Evolutionary conservation across 2,113 vertebrate species (phyloP).

Genomic region (Urocolius indicus): DNA sequence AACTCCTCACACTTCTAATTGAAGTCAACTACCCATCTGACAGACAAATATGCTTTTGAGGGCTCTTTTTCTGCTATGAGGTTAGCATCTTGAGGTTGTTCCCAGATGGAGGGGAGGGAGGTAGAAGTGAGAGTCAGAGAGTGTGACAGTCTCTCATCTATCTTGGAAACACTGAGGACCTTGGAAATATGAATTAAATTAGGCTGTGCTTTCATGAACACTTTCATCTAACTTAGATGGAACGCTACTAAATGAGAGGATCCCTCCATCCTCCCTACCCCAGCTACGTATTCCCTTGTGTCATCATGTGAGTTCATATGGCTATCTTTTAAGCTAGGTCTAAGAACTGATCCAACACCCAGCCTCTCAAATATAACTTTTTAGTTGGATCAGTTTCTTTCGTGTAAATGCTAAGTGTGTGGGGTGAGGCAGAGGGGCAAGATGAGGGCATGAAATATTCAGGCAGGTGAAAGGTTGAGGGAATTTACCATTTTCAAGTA

Average conservation of each 20-base stretch:
- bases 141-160: constrained; percentile 55
- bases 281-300: not conserved
- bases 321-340: not conserved
- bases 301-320: not conserved
- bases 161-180: constrained; percentile 45
- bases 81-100: constrained; percentile 47
- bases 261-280: not conserved
- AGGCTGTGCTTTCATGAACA: not conserved
- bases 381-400: not conserved
- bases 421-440: too few species aligned
- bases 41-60: constrained; percentile 62
- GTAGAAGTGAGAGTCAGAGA: constrained; percentile 47
- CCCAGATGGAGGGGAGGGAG: constrained; percentile 68
- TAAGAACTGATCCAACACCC: not conserved
- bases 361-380: not conserved
- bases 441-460: not conserved
- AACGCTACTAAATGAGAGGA: not conserved
- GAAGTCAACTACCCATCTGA: constrained; percentile 63
- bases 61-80: constrained; percentile 30
- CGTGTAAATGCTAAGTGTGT: not conserved
- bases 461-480: not conserved
- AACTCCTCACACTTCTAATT: constrained; percentile 49
- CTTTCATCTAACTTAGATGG: not conserved
- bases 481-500: not conserved
- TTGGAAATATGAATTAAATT: constrained; percentile 48